Base-by-base conservation (phyloP, 1,140 invertebrate genomes). In the Neodiprion virginianus region DNA sequence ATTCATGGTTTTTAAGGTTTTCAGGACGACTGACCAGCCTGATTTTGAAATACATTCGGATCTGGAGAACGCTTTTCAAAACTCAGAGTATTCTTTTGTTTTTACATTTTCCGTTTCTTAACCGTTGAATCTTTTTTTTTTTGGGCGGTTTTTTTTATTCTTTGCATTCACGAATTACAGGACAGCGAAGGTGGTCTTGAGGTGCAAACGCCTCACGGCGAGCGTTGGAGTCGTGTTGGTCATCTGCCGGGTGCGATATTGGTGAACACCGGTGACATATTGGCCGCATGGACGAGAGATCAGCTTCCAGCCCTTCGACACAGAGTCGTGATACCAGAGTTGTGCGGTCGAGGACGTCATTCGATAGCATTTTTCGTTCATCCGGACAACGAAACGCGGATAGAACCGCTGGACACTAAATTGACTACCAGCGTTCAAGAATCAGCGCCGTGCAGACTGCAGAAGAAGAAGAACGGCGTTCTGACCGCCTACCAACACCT, bases 241-340 rank as follows among this genome's bases (percentile, higher is more conserved):
- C 94, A 96, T 81, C 89, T 96, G 48, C 93, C 94, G 0, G 94
- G 93, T 48, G 93, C 95, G 10, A 93, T 96, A 77, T 86, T 96
- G 17, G 90, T 96, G 48, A 95, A 95, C 80, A 92, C 93, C 28
- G 95, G 95, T 23, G 94, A 96, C 80, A 89, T 96, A 69, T 84
- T 96, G 50, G 92, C 93, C 67, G 89, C 90, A 61, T 96, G 94
- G 95, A 96, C 94, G 10, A 90, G 91, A 48, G 92, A 92, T 69
- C 88, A 90, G 61, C 91, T 95, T 72, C 90, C 91, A 11, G 93
- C 95, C 67, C 88, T 95, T 90, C 89, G 90, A 83, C 94, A 96
- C 82, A 92, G 94, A 5, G 93, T 95, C 3, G 90, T 94, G 0
- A 90, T 95, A 5, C 93, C 94, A 0, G 89, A 92, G 74, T 90